A percentile compares a stretch with the other conserved stretches of the same genome.
phyloP scores from a whole-genome alignment of 2,113 vertebrate species.

The Corythaeola cristata region DNA sequence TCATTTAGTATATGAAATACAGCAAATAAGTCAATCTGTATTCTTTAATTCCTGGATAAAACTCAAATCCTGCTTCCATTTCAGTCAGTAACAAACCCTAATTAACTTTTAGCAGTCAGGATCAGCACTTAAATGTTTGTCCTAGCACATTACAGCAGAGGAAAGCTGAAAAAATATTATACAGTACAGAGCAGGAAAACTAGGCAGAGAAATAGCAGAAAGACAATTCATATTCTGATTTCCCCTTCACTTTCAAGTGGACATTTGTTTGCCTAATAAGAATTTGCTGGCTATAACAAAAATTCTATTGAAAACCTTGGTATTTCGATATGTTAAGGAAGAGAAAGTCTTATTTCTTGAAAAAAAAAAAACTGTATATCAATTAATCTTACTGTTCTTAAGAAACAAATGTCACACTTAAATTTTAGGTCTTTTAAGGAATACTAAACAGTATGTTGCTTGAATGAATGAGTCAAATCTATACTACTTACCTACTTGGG shows the following conservation, averaged over 20 bases:
- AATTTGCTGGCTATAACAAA: neutral
- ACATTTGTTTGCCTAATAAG: neutral
- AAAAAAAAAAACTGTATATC: neutral
- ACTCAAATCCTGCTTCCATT: neutral
- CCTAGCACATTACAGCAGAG: neutral
- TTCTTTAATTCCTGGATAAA: neutral
- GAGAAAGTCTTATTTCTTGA: neutral
- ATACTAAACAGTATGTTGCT: neutral
- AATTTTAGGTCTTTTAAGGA: neutral
- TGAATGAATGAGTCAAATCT: constrained; percentile 20
- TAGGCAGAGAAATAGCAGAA: neutral
- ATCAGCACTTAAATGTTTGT: neutral
- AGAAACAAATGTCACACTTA: neutral
- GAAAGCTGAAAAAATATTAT: neutral
- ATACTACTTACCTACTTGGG: constrained; percentile 8
- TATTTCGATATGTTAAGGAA: neutral
- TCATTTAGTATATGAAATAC: neutral
- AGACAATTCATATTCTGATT: neutral
- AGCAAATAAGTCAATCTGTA: neutral
- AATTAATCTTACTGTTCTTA: neutral
- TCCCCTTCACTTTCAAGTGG: neutral
- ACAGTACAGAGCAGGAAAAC: neutral
- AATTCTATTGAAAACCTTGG: neutral
- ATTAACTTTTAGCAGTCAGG: neutral
- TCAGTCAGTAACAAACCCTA: neutral